Conservation (phyloP, 2,888 invertebrate species). For the Sinelater perroti region DNA sequence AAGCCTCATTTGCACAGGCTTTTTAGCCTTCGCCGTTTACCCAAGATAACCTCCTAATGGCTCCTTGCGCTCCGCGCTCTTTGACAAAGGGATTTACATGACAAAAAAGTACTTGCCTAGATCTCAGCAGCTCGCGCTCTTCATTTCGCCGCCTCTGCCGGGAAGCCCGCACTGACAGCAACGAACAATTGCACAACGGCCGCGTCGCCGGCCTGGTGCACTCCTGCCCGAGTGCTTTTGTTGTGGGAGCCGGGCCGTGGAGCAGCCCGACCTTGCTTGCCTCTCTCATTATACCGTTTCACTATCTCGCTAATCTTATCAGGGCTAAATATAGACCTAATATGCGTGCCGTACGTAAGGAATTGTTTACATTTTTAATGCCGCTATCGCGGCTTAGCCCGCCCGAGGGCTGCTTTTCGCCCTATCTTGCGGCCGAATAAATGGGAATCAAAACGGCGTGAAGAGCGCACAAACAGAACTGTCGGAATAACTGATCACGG, state of each 20-base stretch:
- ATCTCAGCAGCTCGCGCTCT: neutral
- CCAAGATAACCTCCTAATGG: neutral
- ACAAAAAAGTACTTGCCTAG: neutral
- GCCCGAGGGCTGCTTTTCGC: no score
- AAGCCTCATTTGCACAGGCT: constrained; percentile 1
- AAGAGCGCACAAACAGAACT: no score
- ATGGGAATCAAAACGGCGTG: no score
- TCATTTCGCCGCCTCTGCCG: neutral
- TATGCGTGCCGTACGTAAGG: constrained; percentile 29
- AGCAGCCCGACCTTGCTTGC: constrained; percentile 48
- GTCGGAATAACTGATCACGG: no score
- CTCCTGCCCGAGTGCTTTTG: constrained; percentile 11
- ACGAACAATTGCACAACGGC: neutral
- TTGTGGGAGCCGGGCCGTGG: constrained; percentile 26
- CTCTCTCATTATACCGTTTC: constrained; percentile 47
- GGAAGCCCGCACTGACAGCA: neutral
- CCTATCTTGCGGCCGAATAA: no score
- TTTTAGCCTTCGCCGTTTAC: neutral
- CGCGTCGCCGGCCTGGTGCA: constrained; percentile 5
- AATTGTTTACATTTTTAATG: constrained; percentile 33
- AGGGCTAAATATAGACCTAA: constrained; percentile 50
- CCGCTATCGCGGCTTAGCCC: no score
- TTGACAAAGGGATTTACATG: neutral
- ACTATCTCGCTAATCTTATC: constrained; percentile 56
- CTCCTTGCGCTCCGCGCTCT: neutral